Base-by-base conservation (phyloP, 2,113 vertebrate genomes). In the Pampusana beccarii region DNA sequence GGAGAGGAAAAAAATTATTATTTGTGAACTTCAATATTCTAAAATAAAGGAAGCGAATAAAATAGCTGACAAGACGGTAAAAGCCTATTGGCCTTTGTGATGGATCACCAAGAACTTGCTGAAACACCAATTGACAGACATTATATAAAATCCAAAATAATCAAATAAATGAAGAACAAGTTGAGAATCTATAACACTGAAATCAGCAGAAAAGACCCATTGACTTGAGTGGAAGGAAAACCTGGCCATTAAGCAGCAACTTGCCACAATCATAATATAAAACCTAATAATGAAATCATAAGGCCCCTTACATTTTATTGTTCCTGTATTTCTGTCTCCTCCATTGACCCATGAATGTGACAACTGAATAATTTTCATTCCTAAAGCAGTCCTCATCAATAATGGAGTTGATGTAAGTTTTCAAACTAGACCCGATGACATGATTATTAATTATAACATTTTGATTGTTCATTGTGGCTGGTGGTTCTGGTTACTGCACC, bases 31-130 rank as follows among this genome's bases (percentile, higher is more conserved):
- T 89, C 48, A 82, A 54, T 92, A 75, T 79, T 88, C 71, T 67
- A 94, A 96, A 94, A 95, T 75, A 95, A 85, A 94, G 62, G 83
- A 92, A 80, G 86, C 51, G 61, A 84, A 83, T 75, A 77, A 96
- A 96, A 94, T 71, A 90, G 34, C 79, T 94, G 85, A 57, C 26
- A 66, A 34, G 54, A 60, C 15, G 18, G 31, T 81, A 65, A 95
- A 83, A 96, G 42, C 51, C 51, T 86, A 73, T 88, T 78, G 92
- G 82, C 64, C 56, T 83, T 88, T 93, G 70, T 92, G 85, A 95
- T 73, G 31, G 38, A 95, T 93, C 67, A 88, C 65, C 67, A 60
- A 71, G 67, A 79, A 95, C 51, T 88, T 92, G 87, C 85, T 95
- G 93, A 92, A 90, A 74, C 61, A 71, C 46, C 81, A 82, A 23